Percentiles rank a stretch among this genome's conserved stretches.
phyloP scores from a whole-genome alignment of 53 echinoderm and acorn worm species.

The Mesocentrotus franciscanus region DNA sequence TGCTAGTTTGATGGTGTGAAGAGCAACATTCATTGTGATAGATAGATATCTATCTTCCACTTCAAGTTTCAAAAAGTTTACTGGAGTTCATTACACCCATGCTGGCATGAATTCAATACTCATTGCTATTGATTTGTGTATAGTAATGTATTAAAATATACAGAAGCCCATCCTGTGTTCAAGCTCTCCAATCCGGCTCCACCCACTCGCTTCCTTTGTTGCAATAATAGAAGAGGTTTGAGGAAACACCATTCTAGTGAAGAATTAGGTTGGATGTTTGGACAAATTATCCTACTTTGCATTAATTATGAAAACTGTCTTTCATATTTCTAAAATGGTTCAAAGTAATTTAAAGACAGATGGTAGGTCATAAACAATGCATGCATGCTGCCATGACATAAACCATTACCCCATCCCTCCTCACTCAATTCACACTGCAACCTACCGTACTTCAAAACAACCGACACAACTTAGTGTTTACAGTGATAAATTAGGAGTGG shows the following conservation, averaged over 20 bases:
- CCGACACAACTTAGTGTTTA: not conserved
- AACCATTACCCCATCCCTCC: not conserved
- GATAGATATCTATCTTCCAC: not conserved
- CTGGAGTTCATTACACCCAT: not conserved
- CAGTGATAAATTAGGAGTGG: constrained; percentile 9
- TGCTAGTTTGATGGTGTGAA: not conserved
- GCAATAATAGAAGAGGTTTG: not conserved
- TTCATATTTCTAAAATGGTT: not conserved
- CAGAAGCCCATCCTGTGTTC: not conserved
- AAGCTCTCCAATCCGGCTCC: not conserved
- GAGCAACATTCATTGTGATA: not conserved
- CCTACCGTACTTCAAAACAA: not conserved
- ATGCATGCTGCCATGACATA: not conserved
- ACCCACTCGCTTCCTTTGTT: not conserved
- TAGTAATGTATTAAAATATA: not conserved
- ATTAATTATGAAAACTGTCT: not conserved
- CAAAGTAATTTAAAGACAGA: not conserved
- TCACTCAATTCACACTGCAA: not conserved
- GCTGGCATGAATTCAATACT: not conserved
- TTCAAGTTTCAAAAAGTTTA: not conserved
- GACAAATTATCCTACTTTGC: not conserved
- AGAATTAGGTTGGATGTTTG: not conserved
- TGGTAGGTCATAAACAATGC: constrained; percentile 43
- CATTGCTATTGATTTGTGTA: not conserved
- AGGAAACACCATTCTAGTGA: not conserved